A percentile compares a stretch with the other conserved stretches of the same genome.
Conservation (phyloP, 2,113 vertebrate species). For the Tauraco erythrolophus region DNA sequence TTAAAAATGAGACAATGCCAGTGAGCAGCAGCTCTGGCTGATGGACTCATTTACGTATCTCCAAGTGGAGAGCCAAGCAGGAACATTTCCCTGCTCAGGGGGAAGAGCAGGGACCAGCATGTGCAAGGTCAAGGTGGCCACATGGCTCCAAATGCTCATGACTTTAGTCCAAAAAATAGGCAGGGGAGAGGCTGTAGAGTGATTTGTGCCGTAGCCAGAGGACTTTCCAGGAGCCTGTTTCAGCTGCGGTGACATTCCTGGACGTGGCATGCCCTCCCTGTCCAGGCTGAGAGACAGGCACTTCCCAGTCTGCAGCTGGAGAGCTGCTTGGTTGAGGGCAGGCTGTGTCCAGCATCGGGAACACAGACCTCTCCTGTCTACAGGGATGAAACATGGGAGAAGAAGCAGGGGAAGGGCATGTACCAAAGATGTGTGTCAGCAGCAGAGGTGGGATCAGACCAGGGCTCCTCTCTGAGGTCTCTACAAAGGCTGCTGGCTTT, state of each 20-base stretch:
- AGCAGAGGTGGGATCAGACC: neutral
- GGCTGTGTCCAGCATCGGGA: neutral
- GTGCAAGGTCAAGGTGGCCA: neutral
- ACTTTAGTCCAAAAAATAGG: neutral
- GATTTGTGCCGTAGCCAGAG: neutral
- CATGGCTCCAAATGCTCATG: neutral
- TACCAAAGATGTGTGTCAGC: neutral
- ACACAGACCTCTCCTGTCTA: neutral
- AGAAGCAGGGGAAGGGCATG: neutral
- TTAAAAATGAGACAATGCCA: neutral
- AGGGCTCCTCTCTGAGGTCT: neutral
- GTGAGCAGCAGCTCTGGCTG: neutral
- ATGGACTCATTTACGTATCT: neutral
- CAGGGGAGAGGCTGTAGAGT: neutral
- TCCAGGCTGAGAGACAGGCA: neutral
- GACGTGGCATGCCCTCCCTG: neutral
- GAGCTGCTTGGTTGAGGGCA: neutral
- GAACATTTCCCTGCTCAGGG: neutral
- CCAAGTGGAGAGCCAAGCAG: neutral
- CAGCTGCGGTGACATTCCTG: neutral
- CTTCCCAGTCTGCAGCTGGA: neutral
- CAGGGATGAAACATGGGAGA: neutral
- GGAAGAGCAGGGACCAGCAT: accelerated
- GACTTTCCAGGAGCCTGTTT: neutral
- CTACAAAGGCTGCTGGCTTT: neutral